Percentiles rank a stretch among this genome's conserved stretches.
phyloP scores from a whole-genome alignment of 2,888 invertebrate species.

The Stenolophus ochropezus region DNA sequence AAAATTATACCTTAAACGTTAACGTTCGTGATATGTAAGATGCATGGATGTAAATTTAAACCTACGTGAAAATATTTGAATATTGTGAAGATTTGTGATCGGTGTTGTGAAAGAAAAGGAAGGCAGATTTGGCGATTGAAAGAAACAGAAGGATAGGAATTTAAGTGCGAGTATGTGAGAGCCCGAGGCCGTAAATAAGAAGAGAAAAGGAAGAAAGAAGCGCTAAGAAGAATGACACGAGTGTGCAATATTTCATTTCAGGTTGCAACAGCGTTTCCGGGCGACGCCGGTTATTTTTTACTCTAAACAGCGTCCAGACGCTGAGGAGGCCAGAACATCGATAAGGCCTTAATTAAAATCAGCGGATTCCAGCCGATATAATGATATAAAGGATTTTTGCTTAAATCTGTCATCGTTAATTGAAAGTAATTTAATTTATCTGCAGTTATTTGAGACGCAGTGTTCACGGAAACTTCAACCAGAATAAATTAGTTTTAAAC shows the following conservation, averaged over 20 bases:
- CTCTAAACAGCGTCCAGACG: slow-evolving; percentile 14
- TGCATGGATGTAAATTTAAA: no score
- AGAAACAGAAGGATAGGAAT: background rate
- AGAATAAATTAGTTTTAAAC: slow-evolving; percentile 49
- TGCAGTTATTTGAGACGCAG: slow-evolving; percentile 36
- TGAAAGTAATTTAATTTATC: slow-evolving; percentile 49
- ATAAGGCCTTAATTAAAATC: slow-evolving; percentile 43
- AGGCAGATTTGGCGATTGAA: background rate
- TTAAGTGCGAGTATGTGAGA: background rate
- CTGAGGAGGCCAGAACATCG: background rate
- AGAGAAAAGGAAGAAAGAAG: slow-evolving; percentile 39
- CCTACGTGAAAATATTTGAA: no score
- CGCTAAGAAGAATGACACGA: slow-evolving; percentile 22
- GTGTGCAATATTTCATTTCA: slow-evolving; percentile 37
- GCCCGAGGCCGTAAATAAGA: slow-evolving; percentile 37
- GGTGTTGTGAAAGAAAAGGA: background rate
- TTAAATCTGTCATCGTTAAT: slow-evolving; percentile 45
- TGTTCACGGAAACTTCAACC: slow-evolving; percentile 46
- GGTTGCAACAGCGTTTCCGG: slow-evolving; percentile 2
- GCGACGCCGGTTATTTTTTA: background rate
- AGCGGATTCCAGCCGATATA: background rate
- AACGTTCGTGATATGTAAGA: no score
- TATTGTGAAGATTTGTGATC: no score
- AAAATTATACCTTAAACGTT: no score
- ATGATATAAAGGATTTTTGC: slow-evolving; percentile 40